Percentiles rank a stretch among this genome's conserved stretches.
These are phyloP conservation scores for Glyptemys insculpta DNA, from an alignment of 2,797 vertebrate genomes.

Conservation along the genomic window DNA sequence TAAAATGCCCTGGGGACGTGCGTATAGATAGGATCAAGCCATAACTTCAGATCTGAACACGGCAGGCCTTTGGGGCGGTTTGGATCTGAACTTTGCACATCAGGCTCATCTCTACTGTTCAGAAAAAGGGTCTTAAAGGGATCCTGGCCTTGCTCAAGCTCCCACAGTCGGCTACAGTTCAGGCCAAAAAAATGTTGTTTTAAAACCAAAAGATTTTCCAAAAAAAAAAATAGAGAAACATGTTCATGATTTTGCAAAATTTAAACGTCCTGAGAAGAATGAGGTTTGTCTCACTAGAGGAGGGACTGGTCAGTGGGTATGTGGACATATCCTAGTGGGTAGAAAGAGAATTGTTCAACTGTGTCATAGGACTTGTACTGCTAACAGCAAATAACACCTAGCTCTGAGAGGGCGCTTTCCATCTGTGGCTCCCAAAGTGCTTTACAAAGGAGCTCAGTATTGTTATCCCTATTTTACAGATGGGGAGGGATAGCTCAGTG, in stretches of 20 bases:
- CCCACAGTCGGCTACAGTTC: background rate
- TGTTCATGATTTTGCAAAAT: accelerated
- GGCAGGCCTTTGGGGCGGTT: background rate
- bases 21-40: background rate
- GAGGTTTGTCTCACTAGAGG: background rate
- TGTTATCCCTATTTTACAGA: background rate
- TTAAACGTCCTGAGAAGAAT: background rate
- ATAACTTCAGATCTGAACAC: background rate
- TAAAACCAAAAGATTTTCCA: background rate
- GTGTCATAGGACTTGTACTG: background rate
- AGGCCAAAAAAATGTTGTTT: background rate
- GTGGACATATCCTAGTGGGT: background rate
- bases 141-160: background rate
- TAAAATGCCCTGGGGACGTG: constrained; percentile 39
- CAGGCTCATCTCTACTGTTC: background rate
- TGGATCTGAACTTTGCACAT: background rate
- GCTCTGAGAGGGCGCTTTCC: background rate
- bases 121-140: background rate
- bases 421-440: background rate
- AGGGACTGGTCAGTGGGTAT: background rate
- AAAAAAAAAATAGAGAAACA: background rate
- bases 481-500: background rate
- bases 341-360: background rate
- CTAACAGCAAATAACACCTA: background rate
- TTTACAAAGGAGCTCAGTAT: background rate